A percentile compares a stretch with the other conserved stretches of the same genome.
phyloP scores from a whole-genome alignment of 2,113 vertebrate genomes.

The Copsychus sechellarum region DNA sequence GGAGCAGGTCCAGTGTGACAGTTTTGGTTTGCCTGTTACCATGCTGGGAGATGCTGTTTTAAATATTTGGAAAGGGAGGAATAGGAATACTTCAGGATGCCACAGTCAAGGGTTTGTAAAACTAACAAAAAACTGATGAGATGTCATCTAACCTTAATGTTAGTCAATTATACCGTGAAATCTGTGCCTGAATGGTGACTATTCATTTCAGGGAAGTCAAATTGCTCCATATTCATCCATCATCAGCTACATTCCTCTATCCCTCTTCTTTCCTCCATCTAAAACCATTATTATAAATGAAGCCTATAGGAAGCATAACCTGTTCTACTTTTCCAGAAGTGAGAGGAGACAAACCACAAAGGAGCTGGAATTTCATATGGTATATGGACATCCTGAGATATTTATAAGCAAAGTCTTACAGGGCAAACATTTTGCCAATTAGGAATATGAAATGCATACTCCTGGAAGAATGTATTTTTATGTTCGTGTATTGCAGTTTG shows the following conservation, averaged over 20 bases:
- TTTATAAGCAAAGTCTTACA: neutral
- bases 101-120: neutral
- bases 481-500: neutral
- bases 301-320: neutral
- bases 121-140: neutral
- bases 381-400: neutral
- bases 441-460: neutral
- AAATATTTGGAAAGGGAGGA: neutral
- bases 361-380: neutral
- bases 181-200: neutral
- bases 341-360: neutral
- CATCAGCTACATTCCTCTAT: neutral
- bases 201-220: neutral
- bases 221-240: neutral
- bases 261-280: neutral
- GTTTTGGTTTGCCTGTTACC: neutral
- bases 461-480: neutral
- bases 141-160: neutral
- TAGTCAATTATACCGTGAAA: neutral
- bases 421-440: neutral
- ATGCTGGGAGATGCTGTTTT: neutral
- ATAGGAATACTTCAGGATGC: neutral
- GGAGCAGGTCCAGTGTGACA: neutral
- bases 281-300: neutral
- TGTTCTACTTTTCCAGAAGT: neutral